A percentile compares a stretch with the other conserved stretches of the same genome.
Conservation (phyloP, 2,113 vertebrate species). For the Nyctereutes procyonoides region DNA sequence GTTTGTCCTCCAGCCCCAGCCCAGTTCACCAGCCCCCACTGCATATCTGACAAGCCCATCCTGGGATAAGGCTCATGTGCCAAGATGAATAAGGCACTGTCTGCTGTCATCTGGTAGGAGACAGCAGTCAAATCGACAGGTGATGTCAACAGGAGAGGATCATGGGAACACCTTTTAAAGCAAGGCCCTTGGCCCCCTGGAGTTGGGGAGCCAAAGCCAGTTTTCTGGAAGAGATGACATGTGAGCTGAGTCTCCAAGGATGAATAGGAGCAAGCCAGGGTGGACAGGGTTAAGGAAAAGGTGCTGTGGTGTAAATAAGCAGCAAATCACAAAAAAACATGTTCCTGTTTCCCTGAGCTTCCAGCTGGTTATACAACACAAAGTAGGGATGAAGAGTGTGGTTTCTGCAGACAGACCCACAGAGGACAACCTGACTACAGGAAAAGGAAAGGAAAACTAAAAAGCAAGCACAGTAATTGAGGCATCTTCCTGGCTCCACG, state of each 20-base stretch:
- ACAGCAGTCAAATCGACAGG: neutral
- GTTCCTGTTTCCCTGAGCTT: neutral
- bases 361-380: neutral
- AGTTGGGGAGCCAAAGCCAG: neutral
- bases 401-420: neutral
- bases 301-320: neutral
- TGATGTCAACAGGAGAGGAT: neutral
- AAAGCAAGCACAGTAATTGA: neutral
- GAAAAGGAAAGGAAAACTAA: neutral
- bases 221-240: neutral
- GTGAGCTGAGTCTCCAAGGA: neutral
- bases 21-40: neutral
- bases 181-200: neutral
- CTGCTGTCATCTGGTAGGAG: neutral
- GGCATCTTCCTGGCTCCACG: neutral
- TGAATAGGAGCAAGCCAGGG: neutral
- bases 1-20: neutral
- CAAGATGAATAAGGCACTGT: neutral
- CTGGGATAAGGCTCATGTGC: neutral
- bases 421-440: neutral
- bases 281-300: neutral
- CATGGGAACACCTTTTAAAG: neutral
- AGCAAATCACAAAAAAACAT: neutral
- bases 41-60: rapidly evolving
- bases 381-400: neutral